Percentiles rank a stretch among this genome's conserved stretches.
Conservation (phyloP, 2,888 invertebrate genomes). For the Podabrus alpinus region DNA sequence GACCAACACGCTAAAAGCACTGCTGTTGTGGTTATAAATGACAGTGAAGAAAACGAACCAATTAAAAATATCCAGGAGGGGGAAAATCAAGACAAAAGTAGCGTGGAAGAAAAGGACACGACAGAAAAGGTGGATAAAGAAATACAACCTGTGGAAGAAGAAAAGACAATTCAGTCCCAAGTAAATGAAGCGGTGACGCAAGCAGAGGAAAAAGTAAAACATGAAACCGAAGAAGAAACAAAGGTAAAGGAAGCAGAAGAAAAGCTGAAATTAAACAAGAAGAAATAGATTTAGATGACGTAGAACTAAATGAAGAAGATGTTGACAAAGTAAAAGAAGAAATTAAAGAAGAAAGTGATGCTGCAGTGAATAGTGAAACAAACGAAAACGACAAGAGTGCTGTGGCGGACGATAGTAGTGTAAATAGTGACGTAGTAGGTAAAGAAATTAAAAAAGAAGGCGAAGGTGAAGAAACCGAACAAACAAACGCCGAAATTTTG, state of each 20-base stretch:
- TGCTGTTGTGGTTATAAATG: background rate
- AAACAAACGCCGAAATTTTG: conserved; percentile 36
- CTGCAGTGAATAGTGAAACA: background rate
- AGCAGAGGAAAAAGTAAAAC: too few relatives aligned
- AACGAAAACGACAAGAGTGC: background rate
- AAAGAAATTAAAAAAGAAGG: conserved; percentile 2
- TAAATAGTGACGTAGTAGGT: background rate
- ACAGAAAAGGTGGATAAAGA: conserved; percentile 9
- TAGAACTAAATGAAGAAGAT: conserved; percentile 3
- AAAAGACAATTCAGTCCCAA: too few relatives aligned
- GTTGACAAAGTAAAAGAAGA: background rate
- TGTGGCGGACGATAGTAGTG: background rate
- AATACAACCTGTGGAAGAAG: background rate
- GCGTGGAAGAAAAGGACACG: background rate
- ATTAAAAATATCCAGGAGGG: background rate
- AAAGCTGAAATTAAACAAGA: too few relatives aligned
- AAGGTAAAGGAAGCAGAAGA: background rate
- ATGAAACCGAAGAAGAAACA: background rate
- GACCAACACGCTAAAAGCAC: background rate
- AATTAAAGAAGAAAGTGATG: background rate
- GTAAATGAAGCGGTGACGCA: background rate
- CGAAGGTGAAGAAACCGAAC: background rate
- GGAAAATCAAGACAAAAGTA: background rate
- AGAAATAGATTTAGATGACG: too few relatives aligned
- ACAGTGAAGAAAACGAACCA: background rate